Conservation (phyloP, 53 echinoderm and acorn worm genomes). For the Echinarachnius parma region DNA sequence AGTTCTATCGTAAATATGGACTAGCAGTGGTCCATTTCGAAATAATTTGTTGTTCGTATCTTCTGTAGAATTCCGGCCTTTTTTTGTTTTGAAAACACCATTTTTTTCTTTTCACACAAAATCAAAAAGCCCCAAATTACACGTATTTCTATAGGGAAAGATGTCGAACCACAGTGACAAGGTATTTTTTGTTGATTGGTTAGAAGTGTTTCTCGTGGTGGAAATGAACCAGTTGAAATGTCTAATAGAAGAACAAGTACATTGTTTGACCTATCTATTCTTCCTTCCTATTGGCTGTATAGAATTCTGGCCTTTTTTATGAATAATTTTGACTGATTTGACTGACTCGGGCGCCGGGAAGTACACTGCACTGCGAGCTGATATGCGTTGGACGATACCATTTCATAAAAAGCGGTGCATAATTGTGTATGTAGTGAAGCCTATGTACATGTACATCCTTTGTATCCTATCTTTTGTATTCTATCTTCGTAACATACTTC, state of each 20-base stretch:
- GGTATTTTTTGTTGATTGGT: conserved; percentile 26
- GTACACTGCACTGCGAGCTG: too few relatives aligned
- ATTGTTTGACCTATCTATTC: conserved; percentile 16
- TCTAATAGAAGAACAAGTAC: conserved; percentile 9
- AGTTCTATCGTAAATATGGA: conserved; percentile 1
- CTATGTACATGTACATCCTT: too few relatives aligned
- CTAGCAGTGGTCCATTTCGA: too few relatives aligned
- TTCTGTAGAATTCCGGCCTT: conserved; percentile 13
- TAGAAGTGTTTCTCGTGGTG: conserved; percentile 10
- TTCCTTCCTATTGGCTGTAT: conserved; percentile 13
- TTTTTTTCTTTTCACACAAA: conserved; percentile 26
- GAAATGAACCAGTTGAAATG: conserved; percentile 14
- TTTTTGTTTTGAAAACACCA: conserved; percentile 11
- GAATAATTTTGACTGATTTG: not conserved
- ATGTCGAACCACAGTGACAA: conserved; percentile 22
- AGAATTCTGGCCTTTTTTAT: not conserved
- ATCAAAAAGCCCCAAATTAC: conserved; percentile 26
- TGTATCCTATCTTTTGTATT: too few relatives aligned
- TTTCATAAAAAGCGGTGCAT: too few relatives aligned
- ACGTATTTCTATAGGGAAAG: conserved; percentile 22
- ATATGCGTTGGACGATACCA: too few relatives aligned
- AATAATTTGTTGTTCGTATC: too few relatives aligned
- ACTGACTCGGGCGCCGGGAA: too few relatives aligned
- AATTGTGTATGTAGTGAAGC: too few relatives aligned
- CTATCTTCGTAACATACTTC: too few relatives aligned